Evolutionary conservation across 1,140 invertebrate genomes (phyloP), one percentile per base, ranked within the genome.

Genomic region (Maconellicoccus hirsutus): DNA sequence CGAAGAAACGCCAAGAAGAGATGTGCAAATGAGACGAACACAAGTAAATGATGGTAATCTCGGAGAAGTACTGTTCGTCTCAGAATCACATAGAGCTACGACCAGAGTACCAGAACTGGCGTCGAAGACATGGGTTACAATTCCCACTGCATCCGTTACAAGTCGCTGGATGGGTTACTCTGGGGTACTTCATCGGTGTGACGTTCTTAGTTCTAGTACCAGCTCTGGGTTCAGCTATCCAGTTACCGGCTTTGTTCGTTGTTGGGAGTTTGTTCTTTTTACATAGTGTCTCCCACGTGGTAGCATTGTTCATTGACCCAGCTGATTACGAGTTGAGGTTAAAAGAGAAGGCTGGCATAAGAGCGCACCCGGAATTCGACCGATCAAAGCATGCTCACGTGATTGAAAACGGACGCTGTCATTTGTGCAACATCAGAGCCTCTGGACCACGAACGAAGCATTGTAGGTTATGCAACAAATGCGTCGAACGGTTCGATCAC

Each of bases 381-480:
- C 84, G 93, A 16, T 81, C 81, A 1, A 87, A 90, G 75, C 93
- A 98, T 81, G 82, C 84, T 23, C 95, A 97, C 81, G 94, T 96
- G 6, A 98, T 98, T 77, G 94, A 97, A 80, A 91, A 94, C 81
- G 92, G 93, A 42, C 84, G 91, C 52, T 98, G 96, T 78, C 92
- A 98, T 76, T 81, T 98, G 72, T 98, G 96, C 80, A 91, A 94
- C 78, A 89, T 94, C 74, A 84, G 86, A 70, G 89, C 88, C 1
- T 85, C 83, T 12, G 79, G 81, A 10, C 79, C 78, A 0, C 77
- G 84, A 52, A 94, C 94, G 1, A 98, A 98, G 80, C 96, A 98
- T 80, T 98, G 96, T 77, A 90, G 91, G 74, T 85, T 92, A 63
- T 98, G 96, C 80, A 98, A 98, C 82, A 98, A 98, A 83, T 98